A percentile compares a stretch with the other conserved stretches of the same genome.
Conservation (phyloP, 2,888 invertebrate genomes). For the Notodonta ziczac region DNA sequence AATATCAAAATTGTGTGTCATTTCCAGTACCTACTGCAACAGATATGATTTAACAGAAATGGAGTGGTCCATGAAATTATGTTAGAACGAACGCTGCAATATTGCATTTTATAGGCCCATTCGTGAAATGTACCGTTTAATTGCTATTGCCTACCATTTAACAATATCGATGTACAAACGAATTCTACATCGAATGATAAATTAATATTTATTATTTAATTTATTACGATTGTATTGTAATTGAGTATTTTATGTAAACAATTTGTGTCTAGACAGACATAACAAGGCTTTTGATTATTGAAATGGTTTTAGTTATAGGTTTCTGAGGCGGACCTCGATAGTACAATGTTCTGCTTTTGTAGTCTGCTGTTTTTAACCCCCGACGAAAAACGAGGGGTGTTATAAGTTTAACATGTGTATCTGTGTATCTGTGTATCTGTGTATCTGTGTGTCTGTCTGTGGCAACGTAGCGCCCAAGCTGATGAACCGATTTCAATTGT, state of each 20-base stretch:
- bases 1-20: not conserved
- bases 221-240: not conserved
- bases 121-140: constrained; percentile 48
- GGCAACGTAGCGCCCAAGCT: too few relatives aligned
- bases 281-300: too few relatives aligned
- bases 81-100: constrained; percentile 59
- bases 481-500: too few relatives aligned
- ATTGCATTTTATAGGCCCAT: constrained; percentile 50
- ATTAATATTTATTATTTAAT: not conserved
- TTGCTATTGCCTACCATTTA: constrained; percentile 19
- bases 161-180: not conserved
- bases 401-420: too few relatives aligned
- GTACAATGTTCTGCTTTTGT: too few relatives aligned
- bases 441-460: too few relatives aligned
- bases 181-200: not conserved
- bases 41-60: constrained; percentile 51
- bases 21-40: constrained; percentile 37
- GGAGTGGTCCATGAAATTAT: constrained; percentile 64
- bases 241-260: not conserved
- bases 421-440: too few relatives aligned
- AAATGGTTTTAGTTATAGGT: too few relatives aligned
- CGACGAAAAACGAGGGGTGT: too few relatives aligned
- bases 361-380: too few relatives aligned
- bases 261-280: too few relatives aligned
- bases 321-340: too few relatives aligned